phyloP scores from a whole-genome alignment of 1,140 invertebrate species.

The Lordiphosa mommai region DNA sequence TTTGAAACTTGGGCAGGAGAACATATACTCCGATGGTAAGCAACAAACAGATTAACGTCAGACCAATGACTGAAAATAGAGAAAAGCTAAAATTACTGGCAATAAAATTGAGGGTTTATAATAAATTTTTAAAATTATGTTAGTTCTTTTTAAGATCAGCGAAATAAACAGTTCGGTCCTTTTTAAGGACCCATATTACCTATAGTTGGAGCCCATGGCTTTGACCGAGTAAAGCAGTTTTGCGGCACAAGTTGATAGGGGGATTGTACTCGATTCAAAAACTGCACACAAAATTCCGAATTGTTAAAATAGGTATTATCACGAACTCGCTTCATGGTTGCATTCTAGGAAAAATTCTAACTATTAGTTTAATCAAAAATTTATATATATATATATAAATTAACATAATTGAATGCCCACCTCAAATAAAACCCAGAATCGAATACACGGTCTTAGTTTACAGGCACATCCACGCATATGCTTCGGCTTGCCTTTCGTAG shows the following conservation, averaged over 20 bases:
- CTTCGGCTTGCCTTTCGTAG: background rate
- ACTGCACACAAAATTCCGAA: constrained; percentile 55
- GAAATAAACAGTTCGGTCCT: no score
- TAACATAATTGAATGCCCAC: no score
- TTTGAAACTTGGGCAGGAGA: constrained; percentile 84
- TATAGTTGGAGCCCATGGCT: background rate
- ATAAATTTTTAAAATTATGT: no score
- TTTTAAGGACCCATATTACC: no score
- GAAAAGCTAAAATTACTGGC: no score
- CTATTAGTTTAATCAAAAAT: no score
- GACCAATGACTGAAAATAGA: constrained; percentile 81
- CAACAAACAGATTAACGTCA: constrained; percentile 85
- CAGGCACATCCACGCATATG: constrained; percentile 63
- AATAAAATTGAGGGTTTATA: no score
- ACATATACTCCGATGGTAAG: constrained; percentile 86
- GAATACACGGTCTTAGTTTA: constrained; percentile 35
- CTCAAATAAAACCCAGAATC: constrained; percentile 56
- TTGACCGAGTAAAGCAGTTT: constrained; percentile 5
- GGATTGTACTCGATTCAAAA: background rate
- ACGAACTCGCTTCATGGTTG: constrained; percentile 11
- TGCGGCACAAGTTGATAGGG: constrained; percentile 26
- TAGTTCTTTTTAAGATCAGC: no score
- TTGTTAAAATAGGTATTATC: constrained; percentile 16
- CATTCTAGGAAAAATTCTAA: constrained; percentile 42
- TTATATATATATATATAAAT: no score